phyloP scores from a whole-genome alignment of 2,888 invertebrate species.

The Microdon myrmicae region DNA sequence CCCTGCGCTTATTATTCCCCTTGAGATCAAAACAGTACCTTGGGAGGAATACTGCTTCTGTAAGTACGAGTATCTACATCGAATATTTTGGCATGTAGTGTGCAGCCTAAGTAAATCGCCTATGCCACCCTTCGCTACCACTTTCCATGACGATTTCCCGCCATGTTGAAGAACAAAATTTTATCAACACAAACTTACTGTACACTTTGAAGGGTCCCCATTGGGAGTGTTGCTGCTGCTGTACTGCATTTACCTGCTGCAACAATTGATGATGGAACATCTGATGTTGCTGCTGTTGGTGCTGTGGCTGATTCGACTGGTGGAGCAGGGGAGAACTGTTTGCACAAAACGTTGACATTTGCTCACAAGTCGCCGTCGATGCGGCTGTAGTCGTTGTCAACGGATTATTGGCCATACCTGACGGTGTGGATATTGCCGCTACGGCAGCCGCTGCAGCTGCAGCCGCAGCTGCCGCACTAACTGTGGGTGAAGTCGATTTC shows the following conservation, averaged over 20 bases:
- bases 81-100: too few relatives aligned
- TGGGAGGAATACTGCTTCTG: too few relatives aligned
- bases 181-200: slow-evolving; percentile 60
- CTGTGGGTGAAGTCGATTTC: slow-evolving; percentile 55
- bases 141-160: too few relatives aligned
- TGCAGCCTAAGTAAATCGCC: too few relatives aligned
- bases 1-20: too few relatives aligned
- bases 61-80: too few relatives aligned
- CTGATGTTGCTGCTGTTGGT: slow-evolving; percentile 54
- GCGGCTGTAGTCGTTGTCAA: slow-evolving; percentile 54
- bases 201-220: slow-evolving; percentile 67
- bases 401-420: slow-evolving; percentile 32
- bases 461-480: slow-evolving; percentile 57
- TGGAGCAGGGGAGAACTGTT: slow-evolving; percentile 50
- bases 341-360: slow-evolving; percentile 54
- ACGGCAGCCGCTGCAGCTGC: slow-evolving; percentile 40
- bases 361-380: slow-evolving; percentile 53
- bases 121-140: too few relatives aligned
- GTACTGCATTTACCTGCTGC: slow-evolving; percentile 60
- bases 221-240: slow-evolving; percentile 57
- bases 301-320: slow-evolving; percentile 35
- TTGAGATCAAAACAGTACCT: too few relatives aligned
- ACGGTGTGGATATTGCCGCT: slow-evolving; percentile 54
- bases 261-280: slow-evolving; percentile 56
- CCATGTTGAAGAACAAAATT: not conserved